Base-by-base conservation (phyloP, 2,888 invertebrate genomes). In the Pollenia griseotomentosa region DNA sequence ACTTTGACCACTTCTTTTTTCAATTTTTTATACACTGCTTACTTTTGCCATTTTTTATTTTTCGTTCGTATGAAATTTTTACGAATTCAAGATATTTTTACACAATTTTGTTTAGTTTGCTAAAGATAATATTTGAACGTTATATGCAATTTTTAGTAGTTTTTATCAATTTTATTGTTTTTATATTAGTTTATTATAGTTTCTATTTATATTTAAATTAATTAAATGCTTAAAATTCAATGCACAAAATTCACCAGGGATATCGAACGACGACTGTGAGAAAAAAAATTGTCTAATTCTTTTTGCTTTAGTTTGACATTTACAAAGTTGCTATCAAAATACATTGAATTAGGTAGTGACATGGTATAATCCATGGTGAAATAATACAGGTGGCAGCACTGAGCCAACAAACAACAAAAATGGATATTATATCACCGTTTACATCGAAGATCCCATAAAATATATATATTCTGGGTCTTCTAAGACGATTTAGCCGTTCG, bases 161-260 rank as follows among this genome's bases (percentile, higher is more conserved):
- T 23, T 68, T 46, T 11, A 66, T n/a, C 2, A 66, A 65, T 51
- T 68, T 80, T 55, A 77, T 57, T 57, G 16, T 65, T 48, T 48
- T 57, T 42, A 42, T 65, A 63, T 81, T 12, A 63, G n/a, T 77
- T 81, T 79, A 19, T 40, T 51, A 57, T 51, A 82, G 61, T 85
- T 87, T 87, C 80, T 66, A 61, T 33, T 48, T 10, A 53, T 71
- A 77, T 83, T 71, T 61, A 16, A 61, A 79, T 61, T 70, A 59
- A 80, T 84, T 73, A 77, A 89, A 88, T 87, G 85, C 85, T 82
- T 78, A 44, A 84, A 83, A 75, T 88, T 75, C 55, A 85, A 85
- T 78, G 86, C 83, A 87, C 55, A 82, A 88, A 85, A 83, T 88
- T 84, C 88, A 87, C 88, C 85, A 88, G 85, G 87, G 74, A 61